Evolutionary conservation across 2,888 invertebrate genomes (phyloP), one percentile per base, ranked within the genome.

Genomic region (Rhingia campestris): DNA sequence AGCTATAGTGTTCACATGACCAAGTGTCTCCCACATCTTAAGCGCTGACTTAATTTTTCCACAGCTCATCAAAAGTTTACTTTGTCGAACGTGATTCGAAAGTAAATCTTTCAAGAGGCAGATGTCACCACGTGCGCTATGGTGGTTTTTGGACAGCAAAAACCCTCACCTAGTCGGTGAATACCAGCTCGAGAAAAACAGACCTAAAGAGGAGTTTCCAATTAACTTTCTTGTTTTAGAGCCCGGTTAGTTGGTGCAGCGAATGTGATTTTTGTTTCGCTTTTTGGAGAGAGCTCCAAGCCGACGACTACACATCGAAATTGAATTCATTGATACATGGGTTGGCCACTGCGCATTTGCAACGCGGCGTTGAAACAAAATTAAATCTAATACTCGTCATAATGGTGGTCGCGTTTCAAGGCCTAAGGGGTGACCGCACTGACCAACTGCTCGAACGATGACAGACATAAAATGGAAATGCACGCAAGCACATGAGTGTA

Each of bases 151-250:
- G 22, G 22, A 2, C 22, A 22, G 22, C 22, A 2, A 22, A 22
- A 2, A 22, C 22, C 22, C 22, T 22, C 22, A 22, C 22, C 22
- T 22, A 22, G 22, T 22, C 22, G 22, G 22, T 22, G 22, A 22
- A 2, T 22, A 22, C 22, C 22, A 22, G 22, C 22, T 1, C 22
- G 2, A 47, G 51, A 69, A 56, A 70, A 70, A 51, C 33, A 49
- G 64, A 47, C 37, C 73, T 63, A 49, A 41, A 64, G 45, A 61
- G 22, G 51, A 61, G 61, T 76, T 59, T 69, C 41, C 76, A 76
- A 69, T 61, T 76, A 76, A 76, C 76, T 76, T 76, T 76, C 76
- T 47, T 76, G 67, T 22, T 22, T 22, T 22, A 22, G 22, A 1
- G 22, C 1, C 22, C 22, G 22, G 22, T 22, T 22, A 22, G 22